These are phyloP conservation scores for Triops cancriformis DNA, from an alignment of 1,140 invertebrate genomes.

Conservation along the genomic window DNA sequence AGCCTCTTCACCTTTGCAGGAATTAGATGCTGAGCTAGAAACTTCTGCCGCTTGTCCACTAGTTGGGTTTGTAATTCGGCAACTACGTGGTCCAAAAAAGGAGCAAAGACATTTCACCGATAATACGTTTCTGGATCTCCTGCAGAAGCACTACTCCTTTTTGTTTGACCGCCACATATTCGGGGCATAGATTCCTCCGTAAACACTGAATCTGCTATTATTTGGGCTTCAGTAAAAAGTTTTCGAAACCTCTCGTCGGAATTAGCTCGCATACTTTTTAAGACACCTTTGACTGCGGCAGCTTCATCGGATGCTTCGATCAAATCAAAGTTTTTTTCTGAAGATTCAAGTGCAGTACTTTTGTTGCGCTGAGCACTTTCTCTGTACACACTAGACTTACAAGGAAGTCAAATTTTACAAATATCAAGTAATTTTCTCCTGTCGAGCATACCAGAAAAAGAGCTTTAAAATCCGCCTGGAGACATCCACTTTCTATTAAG, in stretches of 20 bases:
- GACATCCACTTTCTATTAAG: too few species aligned
- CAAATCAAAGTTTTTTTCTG: neutral
- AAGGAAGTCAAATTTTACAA: too few species aligned
- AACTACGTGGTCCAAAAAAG: conserved; percentile 1
- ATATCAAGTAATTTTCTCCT: too few species aligned
- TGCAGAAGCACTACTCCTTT: neutral
- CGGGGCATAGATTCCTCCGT: neutral
- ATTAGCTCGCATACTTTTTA: neutral
- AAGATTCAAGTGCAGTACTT: neutral
- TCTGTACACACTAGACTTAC: too few species aligned
- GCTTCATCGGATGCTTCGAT: conserved; percentile 4
- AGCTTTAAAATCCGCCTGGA: too few species aligned
- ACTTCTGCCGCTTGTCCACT: conserved; percentile 17
- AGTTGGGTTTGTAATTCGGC: neutral
- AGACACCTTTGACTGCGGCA: conserved; percentile 7
- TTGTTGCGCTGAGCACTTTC: too few species aligned
- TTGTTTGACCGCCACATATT: too few species aligned
- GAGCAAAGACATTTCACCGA: neutral
- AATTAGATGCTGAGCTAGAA: neutral
- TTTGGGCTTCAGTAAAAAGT: neutral
- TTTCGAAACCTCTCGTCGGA: conserved; percentile 6
- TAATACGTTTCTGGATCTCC: neutral
- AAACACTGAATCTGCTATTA: conserved; percentile 14
- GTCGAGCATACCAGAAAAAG: too few species aligned
- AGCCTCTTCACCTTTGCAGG: conserved; percentile 7